These are phyloP conservation scores for Octodon degus DNA, from an alignment of 2,113 vertebrate genomes.

Conservation along the genomic window DNA sequence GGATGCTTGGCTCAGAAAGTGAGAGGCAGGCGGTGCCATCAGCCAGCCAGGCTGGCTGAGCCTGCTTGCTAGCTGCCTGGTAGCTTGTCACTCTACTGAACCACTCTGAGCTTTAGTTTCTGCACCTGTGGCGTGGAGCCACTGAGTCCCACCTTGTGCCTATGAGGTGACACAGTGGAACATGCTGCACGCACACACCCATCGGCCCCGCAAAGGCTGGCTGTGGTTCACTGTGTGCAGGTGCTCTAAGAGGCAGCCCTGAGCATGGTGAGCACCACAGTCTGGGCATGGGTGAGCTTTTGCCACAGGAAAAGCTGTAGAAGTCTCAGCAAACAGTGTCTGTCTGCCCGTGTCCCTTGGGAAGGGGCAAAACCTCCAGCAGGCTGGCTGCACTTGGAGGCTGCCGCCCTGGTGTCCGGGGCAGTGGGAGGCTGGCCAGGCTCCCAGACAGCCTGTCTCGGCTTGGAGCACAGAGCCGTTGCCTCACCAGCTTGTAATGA, in stretches of 20 bases:
- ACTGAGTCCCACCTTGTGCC: not conserved
- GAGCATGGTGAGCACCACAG: not conserved
- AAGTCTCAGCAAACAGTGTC: constrained; percentile 48
- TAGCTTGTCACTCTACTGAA: not conserved
- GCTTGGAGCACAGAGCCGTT: constrained; percentile 70
- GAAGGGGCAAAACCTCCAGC: constrained; percentile 69
- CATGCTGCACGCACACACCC: rapidly evolving
- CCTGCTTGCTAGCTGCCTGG: not conserved
- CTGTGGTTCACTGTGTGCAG: not conserved
- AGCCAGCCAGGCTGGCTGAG: not conserved
- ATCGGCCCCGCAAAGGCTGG: too few species aligned
- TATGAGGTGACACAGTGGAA: not conserved
- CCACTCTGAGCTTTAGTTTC: not conserved
- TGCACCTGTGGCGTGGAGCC: not conserved
- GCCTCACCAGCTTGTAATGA: constrained; percentile 71
- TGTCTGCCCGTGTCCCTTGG: constrained; percentile 67
- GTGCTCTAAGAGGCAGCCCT: not conserved
- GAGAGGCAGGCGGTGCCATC: not conserved
- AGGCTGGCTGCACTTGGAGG: constrained; percentile 56
- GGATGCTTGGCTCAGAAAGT: not conserved
- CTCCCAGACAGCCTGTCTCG: constrained; percentile 77
- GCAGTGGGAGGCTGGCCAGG: constrained; percentile 71
- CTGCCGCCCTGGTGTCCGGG: constrained; percentile 66
- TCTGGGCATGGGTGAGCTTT: not conserved
- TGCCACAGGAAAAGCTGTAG: not conserved